Conservation (phyloP, 2,113 vertebrate genomes). For the Burhinus bistriatus region DNA sequence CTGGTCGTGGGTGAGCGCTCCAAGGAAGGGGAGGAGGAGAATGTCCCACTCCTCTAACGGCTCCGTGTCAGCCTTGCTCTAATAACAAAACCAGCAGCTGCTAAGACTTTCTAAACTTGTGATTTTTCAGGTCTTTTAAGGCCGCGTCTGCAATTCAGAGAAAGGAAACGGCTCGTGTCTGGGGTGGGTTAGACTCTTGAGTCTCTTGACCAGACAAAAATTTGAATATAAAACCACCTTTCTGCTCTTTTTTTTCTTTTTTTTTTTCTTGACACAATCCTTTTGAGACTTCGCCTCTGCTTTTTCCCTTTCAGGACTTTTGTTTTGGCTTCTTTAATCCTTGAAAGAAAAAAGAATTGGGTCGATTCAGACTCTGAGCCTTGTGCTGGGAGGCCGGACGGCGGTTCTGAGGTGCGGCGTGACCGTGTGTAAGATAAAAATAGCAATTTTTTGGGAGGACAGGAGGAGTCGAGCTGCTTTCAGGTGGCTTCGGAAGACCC, state of each 20-base stretch:
- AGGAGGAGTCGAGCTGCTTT: background rate
- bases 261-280: background rate
- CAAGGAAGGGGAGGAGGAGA: background rate
- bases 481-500: background rate
- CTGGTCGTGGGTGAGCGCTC: background rate
- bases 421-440: accelerated
- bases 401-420: accelerated
- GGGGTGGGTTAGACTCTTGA: too few relatives aligned
- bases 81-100: background rate
- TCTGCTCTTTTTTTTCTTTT: background rate
- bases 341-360: background rate
- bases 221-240: background rate
- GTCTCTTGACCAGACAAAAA: background rate
- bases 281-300: background rate
- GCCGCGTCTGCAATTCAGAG: background rate
- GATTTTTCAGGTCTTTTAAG: background rate
- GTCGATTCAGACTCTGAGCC: background rate
- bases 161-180: background rate
- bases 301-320: background rate
- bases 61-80: background rate
- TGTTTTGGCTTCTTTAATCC: background rate
- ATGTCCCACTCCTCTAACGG: background rate
- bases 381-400: accelerated
- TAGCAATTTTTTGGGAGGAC: accelerated
- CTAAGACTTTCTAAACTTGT: background rate